phyloP scores from a whole-genome alignment of 2,113 vertebrate species.

The Nesogale talazaci region DNA sequence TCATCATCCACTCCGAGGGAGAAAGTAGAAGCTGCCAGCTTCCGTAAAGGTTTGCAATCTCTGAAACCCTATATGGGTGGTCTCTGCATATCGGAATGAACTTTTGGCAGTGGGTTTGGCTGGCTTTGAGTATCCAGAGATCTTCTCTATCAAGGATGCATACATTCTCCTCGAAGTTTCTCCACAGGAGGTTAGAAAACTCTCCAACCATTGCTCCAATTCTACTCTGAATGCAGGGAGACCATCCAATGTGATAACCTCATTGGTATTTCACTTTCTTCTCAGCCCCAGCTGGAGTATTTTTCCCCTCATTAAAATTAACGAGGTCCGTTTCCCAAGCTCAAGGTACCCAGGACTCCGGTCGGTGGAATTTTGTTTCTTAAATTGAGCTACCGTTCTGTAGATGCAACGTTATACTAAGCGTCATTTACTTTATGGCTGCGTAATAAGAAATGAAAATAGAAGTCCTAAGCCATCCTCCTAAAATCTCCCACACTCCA shows the following conservation, averaged over 20 bases:
- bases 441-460: slow-evolving; percentile 68
- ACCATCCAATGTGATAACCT: slow-evolving; percentile 56
- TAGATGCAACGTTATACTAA: slow-evolving; percentile 80
- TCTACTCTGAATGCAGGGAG: slow-evolving; percentile 31
- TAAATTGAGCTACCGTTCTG: slow-evolving; percentile 77
- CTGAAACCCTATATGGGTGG: too few relatives aligned
- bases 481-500: not conserved
- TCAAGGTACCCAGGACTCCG: slow-evolving; percentile 61
- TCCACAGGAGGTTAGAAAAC: not conserved
- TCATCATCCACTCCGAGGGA: not conserved
- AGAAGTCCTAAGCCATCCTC: slow-evolving; percentile 64
- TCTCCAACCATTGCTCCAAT: not conserved
- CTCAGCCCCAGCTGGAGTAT: slow-evolving; percentile 62
- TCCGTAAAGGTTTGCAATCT: too few relatives aligned
- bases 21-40: too few relatives aligned
- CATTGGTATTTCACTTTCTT: slow-evolving; percentile 60
- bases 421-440: slow-evolving; percentile 83
- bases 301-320: slow-evolving; percentile 84
- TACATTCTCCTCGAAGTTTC: not conserved
- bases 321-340: slow-evolving; percentile 80
- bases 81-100: too few relatives aligned
- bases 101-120: too few relatives aligned
- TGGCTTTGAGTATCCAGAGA: not conserved
- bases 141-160: not conserved
- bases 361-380: slow-evolving; percentile 76